phyloP scores from a whole-genome alignment of 2,888 invertebrate species.

The Halictus ligatus region DNA sequence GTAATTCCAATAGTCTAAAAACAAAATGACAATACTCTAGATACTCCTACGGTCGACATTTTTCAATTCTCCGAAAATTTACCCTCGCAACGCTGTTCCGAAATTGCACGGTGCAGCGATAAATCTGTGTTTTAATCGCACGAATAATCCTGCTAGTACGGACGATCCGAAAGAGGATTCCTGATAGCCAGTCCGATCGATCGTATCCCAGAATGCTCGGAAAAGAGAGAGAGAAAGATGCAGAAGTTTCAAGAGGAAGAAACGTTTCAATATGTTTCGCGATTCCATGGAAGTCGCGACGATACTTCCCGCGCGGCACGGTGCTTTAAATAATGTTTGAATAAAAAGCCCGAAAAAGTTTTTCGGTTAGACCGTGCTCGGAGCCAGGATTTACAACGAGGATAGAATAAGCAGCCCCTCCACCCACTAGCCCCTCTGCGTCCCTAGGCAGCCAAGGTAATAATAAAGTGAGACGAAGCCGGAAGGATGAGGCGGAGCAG shows the following conservation, averaged over 20 bases:
- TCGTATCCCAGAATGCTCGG: not conserved
- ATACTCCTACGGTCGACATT: not conserved
- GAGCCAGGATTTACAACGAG: slow-evolving; percentile 45
- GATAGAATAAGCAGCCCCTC: slow-evolving; percentile 33
- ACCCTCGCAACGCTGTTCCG: not conserved
- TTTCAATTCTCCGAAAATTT: not conserved
- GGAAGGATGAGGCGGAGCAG: not conserved
- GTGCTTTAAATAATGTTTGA: slow-evolving; percentile 56
- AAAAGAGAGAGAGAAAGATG: not conserved
- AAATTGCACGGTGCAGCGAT: not conserved
- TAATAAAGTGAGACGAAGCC: slow-evolving; percentile 50
- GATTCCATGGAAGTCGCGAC: slow-evolving; percentile 3
- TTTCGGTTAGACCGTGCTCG: slow-evolving; percentile 45
- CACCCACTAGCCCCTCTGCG: not conserved
- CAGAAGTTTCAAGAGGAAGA: slow-evolving; percentile 10
- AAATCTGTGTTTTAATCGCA: slow-evolving; percentile 9
- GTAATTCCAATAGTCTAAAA: not conserved
- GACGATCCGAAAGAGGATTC: slow-evolving; percentile 2
- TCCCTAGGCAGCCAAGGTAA: slow-evolving; percentile 35
- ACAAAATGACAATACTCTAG: not conserved
- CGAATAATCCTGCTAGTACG: not conserved
- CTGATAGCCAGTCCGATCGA: not conserved
- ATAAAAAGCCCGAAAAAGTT: slow-evolving; percentile 54
- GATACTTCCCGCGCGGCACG: slow-evolving; percentile 4
- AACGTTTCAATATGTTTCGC: slow-evolving; percentile 31